Percentiles rank a stretch among this genome's conserved stretches.
Evolutionary conservation across 2,113 vertebrate genomes (phyloP).

Genomic region (Pterophyllum scalare): DNA sequence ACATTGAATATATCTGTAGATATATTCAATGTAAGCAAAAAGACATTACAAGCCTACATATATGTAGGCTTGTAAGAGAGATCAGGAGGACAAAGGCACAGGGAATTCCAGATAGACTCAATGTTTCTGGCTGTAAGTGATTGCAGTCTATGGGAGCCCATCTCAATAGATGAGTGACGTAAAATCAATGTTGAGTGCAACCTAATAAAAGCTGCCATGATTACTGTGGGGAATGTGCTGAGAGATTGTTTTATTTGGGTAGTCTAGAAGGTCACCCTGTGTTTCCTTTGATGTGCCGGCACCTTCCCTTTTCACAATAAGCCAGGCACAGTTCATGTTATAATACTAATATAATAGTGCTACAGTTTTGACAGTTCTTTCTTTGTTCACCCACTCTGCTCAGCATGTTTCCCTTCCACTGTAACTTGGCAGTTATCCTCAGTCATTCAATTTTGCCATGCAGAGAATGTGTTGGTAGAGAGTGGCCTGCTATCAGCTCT

Average conservation of each 20-base stretch:
- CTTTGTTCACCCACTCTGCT: background rate
- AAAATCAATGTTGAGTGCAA: constrained; percentile 62
- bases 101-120: constrained; percentile 32
- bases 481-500: constrained; percentile 25
- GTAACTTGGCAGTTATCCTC: constrained; percentile 23
- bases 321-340: background rate
- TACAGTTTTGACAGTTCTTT: background rate
- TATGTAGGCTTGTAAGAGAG: background rate
- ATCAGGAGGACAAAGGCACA: constrained; percentile 1
- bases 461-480: constrained; percentile 34
- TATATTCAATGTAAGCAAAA: too few species aligned
- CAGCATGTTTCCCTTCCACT: constrained; percentile 6
- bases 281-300: background rate
- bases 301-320: background rate
- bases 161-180: constrained; percentile 39
- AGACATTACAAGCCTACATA: too few species aligned
- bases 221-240: constrained; percentile 22
- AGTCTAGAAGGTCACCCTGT: constrained; percentile 35
- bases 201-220: constrained; percentile 64
- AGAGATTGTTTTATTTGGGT: constrained; percentile 42
- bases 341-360: constrained; percentile 2
- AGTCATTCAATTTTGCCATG: constrained; percentile 19
- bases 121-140: constrained; percentile 46
- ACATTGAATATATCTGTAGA: background rate
- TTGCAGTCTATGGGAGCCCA: constrained; percentile 30